Evolutionary conservation across 2,113 vertebrate species (phyloP), one percentile per base, ranked within the genome.

Genomic region (Trematocara unimaculatum): DNA sequence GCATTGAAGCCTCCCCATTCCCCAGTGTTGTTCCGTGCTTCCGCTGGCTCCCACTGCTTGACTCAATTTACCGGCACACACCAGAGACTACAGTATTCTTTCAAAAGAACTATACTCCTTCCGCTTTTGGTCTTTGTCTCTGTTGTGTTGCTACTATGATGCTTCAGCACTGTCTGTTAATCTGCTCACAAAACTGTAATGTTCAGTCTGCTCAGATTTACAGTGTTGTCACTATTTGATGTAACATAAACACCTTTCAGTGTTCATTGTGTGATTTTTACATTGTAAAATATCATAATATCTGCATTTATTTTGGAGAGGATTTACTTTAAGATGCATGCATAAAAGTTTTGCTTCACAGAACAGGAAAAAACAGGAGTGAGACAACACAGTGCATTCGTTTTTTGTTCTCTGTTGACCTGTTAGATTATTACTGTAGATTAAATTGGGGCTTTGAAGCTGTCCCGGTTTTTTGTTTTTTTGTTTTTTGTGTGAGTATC

Each of bases 1-100:
- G 18, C 77, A 90, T 84, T 86, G 74, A 90, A 90, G 81, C 23
- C 79, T 85, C 29, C 23, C 45, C n/a, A 18, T 45, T 81, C 82
- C 72, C 54, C 0, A 74, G 88, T 54, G 80, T 60, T 85, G 12
- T 70, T 47, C 12, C 14, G 20, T 47, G 31, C 85, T 83, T 82
- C 82, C 45, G 31, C 79, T 40, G 70, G 20, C 82, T 87, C 72
- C 62, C 17, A 42, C 62, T 70, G 67, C 17, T 72, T 17, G n/a
- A 83, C 74, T 87, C 26, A 45, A 33, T 87, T 87, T 81, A 83
- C 70, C 1, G 2, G 8, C 11, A 55, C 14, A 51, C 18, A 40
- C 20, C 40, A 72, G 40, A 72, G 67, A 38, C 45, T 15, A 51
- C 31, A 51, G n/a, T 60, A 38, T 55, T 29, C 49, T 85, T 79